phyloP scores from a whole-genome alignment of 2,113 vertebrate genomes.

The Tamias sibiricus region DNA sequence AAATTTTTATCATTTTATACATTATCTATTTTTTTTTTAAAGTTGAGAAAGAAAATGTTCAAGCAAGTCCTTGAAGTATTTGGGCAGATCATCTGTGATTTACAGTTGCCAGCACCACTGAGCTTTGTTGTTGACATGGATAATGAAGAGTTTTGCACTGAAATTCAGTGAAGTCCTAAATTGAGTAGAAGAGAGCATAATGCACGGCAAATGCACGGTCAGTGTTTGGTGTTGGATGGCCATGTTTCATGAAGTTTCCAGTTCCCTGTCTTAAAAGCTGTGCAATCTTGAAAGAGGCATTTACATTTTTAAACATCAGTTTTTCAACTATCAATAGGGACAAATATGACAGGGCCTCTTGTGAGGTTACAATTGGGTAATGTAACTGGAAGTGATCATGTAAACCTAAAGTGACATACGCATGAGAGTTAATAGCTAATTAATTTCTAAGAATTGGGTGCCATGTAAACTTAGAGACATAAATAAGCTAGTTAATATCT shows the following conservation, averaged over 20 bases:
- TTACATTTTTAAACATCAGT: background rate
- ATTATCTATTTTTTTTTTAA: background rate
- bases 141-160: constrained; percentile 3
- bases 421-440: background rate
- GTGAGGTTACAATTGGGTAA: background rate
- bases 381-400: background rate
- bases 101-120: background rate
- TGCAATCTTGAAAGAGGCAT: background rate
- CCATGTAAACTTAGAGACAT: background rate
- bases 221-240: background rate
- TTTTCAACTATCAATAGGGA: background rate
- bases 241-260: background rate
- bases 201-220: background rate
- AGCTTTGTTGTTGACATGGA: background rate
- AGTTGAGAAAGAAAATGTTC: background rate
- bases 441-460: constrained; percentile 23
- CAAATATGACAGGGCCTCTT: background rate
- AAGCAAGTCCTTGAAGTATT: background rate
- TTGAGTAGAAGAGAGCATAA: background rate
- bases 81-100: background rate
- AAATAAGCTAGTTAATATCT: constrained; percentile 10
- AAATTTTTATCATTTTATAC: background rate
- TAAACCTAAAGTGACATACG: background rate
- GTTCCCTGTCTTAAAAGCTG: background rate
- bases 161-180: constrained; percentile 10